Evolutionary conservation across 2,888 invertebrate genomes (phyloP).

Genomic region (Cosmia trapezina): DNA sequence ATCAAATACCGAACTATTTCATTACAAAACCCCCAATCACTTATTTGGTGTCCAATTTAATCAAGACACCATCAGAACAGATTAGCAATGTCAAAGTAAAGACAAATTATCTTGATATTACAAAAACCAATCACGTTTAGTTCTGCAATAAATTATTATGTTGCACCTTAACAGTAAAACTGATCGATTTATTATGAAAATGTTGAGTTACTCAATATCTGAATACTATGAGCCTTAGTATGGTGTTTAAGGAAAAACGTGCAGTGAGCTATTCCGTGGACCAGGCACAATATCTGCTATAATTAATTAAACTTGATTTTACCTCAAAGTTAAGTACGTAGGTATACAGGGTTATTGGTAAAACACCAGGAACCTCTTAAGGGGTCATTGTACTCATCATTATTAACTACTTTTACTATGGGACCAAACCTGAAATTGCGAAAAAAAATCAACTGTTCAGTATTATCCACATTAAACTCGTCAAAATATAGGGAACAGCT

Average conservation of each 20-base stretch:
- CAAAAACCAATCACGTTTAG: slow-evolving; percentile 62
- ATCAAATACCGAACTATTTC: slow-evolving; percentile 17
- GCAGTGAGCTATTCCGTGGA: neutral
- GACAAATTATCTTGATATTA: slow-evolving; percentile 64
- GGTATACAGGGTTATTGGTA: neutral
- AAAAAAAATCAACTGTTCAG: too few relatives aligned
- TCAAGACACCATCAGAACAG: slow-evolving; percentile 51
- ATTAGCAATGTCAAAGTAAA: slow-evolving; percentile 56
- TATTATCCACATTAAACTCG: too few relatives aligned
- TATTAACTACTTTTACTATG: too few relatives aligned
- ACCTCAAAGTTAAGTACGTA: neutral
- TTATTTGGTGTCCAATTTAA: slow-evolving; percentile 53
- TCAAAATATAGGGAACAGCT: too few relatives aligned
- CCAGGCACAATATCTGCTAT: neutral
- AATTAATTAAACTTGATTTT: neutral
- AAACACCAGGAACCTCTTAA: too few relatives aligned
- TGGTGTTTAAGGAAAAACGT: slow-evolving; percentile 37
- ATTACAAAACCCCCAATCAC: slow-evolving; percentile 17
- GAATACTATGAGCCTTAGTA: slow-evolving; percentile 46
- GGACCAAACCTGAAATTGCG: too few relatives aligned
- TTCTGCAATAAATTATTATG: slow-evolving; percentile 52
- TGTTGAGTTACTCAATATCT: slow-evolving; percentile 65
- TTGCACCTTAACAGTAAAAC: slow-evolving; percentile 54
- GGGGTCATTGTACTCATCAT: too few relatives aligned
- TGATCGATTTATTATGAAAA: slow-evolving; percentile 69